phyloP scores from a whole-genome alignment of 2,888 invertebrate genomes.

The Dolomedes plantarius region DNA sequence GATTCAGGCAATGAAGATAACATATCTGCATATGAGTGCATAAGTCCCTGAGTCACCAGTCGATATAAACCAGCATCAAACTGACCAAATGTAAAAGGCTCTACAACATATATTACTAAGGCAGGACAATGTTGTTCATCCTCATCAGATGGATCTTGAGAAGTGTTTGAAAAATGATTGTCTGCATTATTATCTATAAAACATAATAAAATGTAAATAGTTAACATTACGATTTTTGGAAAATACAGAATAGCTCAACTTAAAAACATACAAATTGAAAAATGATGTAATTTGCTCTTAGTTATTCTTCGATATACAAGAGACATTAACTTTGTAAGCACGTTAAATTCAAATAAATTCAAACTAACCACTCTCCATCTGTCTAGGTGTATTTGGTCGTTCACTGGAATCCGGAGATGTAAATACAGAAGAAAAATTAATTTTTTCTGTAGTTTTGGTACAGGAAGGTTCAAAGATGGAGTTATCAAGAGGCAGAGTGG shows the following conservation, averaged over 20 bases:
- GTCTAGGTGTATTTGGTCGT: slow-evolving; percentile 15
- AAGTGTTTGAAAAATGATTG: background rate
- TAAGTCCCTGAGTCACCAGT: slow-evolving; percentile 86
- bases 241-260: too few relatives aligned
- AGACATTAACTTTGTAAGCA: too few relatives aligned
- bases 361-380: slow-evolving; percentile 23
- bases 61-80: slow-evolving; percentile 85
- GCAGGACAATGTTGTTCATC: slow-evolving; percentile 84
- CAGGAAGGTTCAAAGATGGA: slow-evolving; percentile 83
- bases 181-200: too few relatives aligned
- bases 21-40: slow-evolving; percentile 89
- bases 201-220: too few relatives aligned
- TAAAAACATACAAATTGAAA: too few relatives aligned
- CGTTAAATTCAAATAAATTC: too few relatives aligned
- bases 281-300: too few relatives aligned
- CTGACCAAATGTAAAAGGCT: slow-evolving; percentile 90
- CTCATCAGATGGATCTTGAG: slow-evolving; percentile 67
- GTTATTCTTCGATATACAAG: too few relatives aligned
- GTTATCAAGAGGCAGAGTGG: slow-evolving; percentile 85
- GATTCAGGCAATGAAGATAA: slow-evolving; percentile 85
- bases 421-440: slow-evolving; percentile 76
- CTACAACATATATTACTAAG: slow-evolving; percentile 95
- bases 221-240: too few relatives aligned
- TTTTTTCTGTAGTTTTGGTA: slow-evolving; percentile 75
- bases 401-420: slow-evolving; percentile 13